phyloP scores from a whole-genome alignment of 2,888 invertebrate species.

The Branchipolynoe longqiensis region DNA sequence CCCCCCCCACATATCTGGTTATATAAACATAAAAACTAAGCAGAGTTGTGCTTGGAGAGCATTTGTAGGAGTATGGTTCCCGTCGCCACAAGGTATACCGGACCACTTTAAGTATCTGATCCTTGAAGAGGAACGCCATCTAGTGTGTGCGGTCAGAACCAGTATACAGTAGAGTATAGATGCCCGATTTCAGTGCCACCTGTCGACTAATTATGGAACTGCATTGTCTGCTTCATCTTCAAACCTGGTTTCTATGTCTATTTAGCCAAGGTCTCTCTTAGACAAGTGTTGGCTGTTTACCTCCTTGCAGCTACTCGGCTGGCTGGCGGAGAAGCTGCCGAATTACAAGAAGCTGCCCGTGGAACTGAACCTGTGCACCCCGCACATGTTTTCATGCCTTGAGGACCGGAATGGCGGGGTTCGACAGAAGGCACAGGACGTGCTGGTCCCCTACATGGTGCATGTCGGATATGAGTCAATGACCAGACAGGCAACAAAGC shows the following conservation, averaged over 20 bases:
- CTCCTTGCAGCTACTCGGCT: slow-evolving; percentile 86
- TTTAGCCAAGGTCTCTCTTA: too few species aligned
- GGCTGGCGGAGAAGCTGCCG: slow-evolving; percentile 92
- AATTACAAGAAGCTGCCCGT: slow-evolving; percentile 83
- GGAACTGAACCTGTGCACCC: slow-evolving; percentile 90
- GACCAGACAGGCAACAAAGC: slow-evolving; percentile 88
- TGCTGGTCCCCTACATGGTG: slow-evolving; percentile 94
- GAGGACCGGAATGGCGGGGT: slow-evolving; percentile 96
- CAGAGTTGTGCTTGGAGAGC: too few species aligned
- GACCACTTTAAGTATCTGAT: too few species aligned
- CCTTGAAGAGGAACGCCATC: too few species aligned
- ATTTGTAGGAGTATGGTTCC: too few species aligned
- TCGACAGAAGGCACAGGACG: slow-evolving; percentile 93
- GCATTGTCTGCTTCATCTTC: neutral
- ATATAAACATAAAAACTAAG: too few species aligned
- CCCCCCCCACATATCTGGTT: too few species aligned
- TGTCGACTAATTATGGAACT: neutral
- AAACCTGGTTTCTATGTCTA: neutral
- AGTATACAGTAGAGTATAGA: neutral
- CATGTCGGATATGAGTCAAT: slow-evolving; percentile 92
- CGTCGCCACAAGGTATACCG: too few species aligned
- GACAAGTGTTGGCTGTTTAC: too few species aligned
- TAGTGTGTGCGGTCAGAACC: too few species aligned
- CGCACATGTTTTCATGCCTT: slow-evolving; percentile 89
- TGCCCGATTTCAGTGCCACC: too few species aligned